Evolutionary conservation across 2,113 vertebrate genomes (phyloP), one percentile per base, ranked within the genome.

Genomic region (Rousettus leschenaultii): DNA sequence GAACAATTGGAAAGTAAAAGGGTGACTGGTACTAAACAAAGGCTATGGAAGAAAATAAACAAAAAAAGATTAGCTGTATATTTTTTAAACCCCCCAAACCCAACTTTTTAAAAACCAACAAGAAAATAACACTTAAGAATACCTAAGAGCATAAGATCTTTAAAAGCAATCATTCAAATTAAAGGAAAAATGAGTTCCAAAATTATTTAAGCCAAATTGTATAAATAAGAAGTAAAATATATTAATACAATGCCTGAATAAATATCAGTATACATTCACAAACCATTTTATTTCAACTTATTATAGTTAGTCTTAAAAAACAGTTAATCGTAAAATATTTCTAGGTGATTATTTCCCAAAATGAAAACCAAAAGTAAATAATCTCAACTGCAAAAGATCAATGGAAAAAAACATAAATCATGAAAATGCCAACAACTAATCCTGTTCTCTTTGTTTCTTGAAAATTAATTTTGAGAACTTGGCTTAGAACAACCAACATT

Each of bases 1-100:
- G 99, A 99, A 97, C 99, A 99, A 97, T 99, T 99, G 95, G 99
- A 99, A 97, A 99, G 98, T 35, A 99, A 99, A 92, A 99, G 99
- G 53, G 99, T 99, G 66, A 99, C 99, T 6, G 99, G 99, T 53
- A 99, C 99, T 98, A 99, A 97, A 97, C 99, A 99, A 92, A 99
- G 99, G 96, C 99, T 99, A 88, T 2, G 57, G 93, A 87, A 95
- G 89, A 91, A 94, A 65, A 89, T 1, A 79, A 53, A 96, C 21
- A 87, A 63, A 59, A 40, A 82, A n/a, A 63, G 7, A 74, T 93
- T 82, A 93, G 66, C 8, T 65, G 18, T 28, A 3, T 28, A 22
- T 28, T n/a, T 18, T 96, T 22, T 22, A 15, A 21, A 10, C 8
- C 5, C 15, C 43, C 71, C 28, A 40, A 63, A 33, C 45, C 10